Percentiles rank a stretch among this genome's conserved stretches.
phyloP scores from a whole-genome alignment of 2,113 vertebrate species.

The Poicephalus meyeri region DNA sequence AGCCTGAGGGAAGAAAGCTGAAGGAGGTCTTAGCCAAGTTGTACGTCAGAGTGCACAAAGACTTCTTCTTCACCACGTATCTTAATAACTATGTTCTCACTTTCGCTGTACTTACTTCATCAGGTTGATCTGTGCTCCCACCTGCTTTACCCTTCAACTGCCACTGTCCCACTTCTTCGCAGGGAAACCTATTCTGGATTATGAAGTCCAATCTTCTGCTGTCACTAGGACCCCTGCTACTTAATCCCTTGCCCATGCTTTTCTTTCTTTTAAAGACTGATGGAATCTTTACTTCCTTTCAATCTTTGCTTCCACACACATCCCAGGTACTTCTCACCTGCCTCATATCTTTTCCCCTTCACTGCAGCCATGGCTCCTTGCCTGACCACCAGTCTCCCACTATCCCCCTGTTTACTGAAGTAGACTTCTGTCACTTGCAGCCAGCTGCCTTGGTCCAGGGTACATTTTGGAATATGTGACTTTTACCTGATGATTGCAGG shows the following conservation, averaged over 20 bases:
- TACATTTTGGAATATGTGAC: not conserved
- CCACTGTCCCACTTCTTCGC: rapidly evolving
- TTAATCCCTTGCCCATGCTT: not conserved
- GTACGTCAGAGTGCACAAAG: not conserved
- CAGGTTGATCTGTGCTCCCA: not conserved
- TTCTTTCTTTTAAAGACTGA: not conserved
- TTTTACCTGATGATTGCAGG: not conserved
- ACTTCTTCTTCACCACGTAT: not conserved
- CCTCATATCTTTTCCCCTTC: not conserved
- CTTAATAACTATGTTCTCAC: not conserved
- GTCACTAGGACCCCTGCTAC: not conserved
- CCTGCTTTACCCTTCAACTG: not conserved
- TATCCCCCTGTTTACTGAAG: not conserved
- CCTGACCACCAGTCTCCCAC: not conserved
- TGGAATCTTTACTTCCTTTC: not conserved
- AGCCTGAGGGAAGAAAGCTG: not conserved
- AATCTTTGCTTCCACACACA: not conserved
- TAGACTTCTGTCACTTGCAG: not conserved
- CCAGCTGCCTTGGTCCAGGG: not conserved
- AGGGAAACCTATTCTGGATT: not conserved
- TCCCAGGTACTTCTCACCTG: not conserved
- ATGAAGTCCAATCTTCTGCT: not conserved
- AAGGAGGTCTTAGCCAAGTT: not conserved
- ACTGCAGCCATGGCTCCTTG: not conserved
- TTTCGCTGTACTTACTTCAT: not conserved